These are phyloP conservation scores for Tragopan temminckii DNA, from an alignment of 2,797 vertebrate species.

Conservation along the genomic window DNA sequence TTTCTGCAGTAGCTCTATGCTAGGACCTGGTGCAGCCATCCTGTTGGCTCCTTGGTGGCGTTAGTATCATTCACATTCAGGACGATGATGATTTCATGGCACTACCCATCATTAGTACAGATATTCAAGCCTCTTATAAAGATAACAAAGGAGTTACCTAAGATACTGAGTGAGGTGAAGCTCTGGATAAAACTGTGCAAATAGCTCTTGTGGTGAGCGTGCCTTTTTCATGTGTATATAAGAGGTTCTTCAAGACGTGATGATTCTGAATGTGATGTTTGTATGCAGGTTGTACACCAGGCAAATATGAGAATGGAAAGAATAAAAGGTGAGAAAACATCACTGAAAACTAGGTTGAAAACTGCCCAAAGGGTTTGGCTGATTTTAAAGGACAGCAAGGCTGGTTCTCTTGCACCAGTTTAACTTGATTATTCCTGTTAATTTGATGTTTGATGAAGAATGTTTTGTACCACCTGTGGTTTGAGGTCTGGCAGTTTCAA, in stretches of 20 bases:
- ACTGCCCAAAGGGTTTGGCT: not conserved
- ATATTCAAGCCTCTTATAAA: not conserved
- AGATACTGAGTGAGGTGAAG: not conserved
- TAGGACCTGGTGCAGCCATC: not conserved
- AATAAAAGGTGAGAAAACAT: slow-evolving; percentile 48
- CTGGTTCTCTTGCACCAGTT: not conserved
- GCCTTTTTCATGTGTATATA: not conserved
- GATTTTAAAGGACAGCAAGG: not conserved
- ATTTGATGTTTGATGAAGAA: not conserved
- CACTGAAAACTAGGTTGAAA: slow-evolving; percentile 1
- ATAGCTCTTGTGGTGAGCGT: not conserved
- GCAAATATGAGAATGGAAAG: not conserved
- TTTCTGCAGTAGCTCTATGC: not conserved
- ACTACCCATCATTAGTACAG: not conserved
- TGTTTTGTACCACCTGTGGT: not conserved
- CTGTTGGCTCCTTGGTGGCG: fast-evolving
- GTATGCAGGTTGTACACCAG: not conserved
- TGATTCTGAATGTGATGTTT: not conserved
- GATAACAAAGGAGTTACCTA: not conserved
- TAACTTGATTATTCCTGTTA: not conserved
- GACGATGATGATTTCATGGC: not conserved
- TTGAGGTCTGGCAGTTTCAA: not conserved
- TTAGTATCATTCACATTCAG: not conserved
- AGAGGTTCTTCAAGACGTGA: not conserved
- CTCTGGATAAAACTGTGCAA: not conserved